These are phyloP conservation scores for Cyrtonyx montezumae DNA, from an alignment of 2,113 vertebrate species.

Conservation along the genomic window DNA sequence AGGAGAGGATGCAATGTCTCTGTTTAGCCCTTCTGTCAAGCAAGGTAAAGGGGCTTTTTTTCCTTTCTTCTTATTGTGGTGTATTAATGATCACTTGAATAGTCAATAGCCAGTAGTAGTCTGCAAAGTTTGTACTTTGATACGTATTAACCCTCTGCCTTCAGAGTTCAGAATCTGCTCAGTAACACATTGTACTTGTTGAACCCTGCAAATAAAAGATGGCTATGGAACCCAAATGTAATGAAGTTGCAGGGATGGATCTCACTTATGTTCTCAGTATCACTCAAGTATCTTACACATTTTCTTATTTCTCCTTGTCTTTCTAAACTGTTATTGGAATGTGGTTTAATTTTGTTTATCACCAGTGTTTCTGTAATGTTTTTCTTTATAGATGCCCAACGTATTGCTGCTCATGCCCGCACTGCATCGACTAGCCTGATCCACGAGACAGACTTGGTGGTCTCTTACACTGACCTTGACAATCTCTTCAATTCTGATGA, in stretches of 20 bases:
- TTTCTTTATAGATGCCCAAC: constrained; percentile 84
- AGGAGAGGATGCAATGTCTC: constrained; percentile 87
- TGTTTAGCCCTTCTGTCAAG: constrained; percentile 77
- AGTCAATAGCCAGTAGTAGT: background rate
- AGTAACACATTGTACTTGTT: background rate
- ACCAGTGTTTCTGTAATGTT: background rate
- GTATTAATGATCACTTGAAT: background rate
- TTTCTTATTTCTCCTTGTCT: too few species aligned
- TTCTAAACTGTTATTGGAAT: background rate
- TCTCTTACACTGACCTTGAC: constrained; percentile 97
- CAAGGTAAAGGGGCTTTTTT: constrained; percentile 71
- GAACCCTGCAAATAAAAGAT: background rate
- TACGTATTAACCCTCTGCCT: background rate
- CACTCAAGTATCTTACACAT: background rate
- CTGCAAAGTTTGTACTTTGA: background rate
- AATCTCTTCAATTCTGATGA: constrained; percentile 99
- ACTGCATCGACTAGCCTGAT: constrained; percentile 93
- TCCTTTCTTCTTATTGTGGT: background rate
- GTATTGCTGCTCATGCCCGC: constrained; percentile 85
- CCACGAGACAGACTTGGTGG: constrained; percentile 93
- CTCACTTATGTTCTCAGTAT: background rate
- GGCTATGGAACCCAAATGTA: background rate
- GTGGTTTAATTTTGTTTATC: background rate
- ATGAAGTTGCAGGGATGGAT: background rate
- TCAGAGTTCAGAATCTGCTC: background rate